Percentiles rank a stretch among this genome's conserved stretches.
Evolutionary conservation across 2,888 invertebrate species (phyloP).

Genomic region (Calameuta pallipes): DNA sequence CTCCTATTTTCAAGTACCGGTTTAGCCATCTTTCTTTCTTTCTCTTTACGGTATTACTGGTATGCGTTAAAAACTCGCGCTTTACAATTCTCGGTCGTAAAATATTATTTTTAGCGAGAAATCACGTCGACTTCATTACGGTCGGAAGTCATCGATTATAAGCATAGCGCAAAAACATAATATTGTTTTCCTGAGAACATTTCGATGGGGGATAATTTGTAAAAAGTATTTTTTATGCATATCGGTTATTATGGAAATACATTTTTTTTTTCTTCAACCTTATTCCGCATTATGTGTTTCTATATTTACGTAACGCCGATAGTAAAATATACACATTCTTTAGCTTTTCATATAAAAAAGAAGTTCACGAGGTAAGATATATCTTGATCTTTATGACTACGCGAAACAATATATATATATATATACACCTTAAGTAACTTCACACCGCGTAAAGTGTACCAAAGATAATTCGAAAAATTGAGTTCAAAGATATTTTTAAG

Average conservation of each 20-base stretch:
- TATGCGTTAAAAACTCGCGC: background rate
- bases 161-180: background rate
- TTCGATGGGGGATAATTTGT: background rate
- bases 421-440: too few relatives aligned
- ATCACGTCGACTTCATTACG: background rate
- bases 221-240: background rate
- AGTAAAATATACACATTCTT: background rate
- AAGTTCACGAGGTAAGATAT: background rate
- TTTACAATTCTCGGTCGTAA: background rate
- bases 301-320: background rate
- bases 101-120: background rate
- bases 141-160: background rate
- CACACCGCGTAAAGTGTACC: background rate
- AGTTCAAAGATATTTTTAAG: background rate
- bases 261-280: background rate
- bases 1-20: background rate
- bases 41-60: background rate
- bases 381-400: background rate
- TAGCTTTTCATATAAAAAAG: background rate
- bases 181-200: background rate
- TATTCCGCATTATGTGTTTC: background rate
- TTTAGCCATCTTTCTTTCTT: background rate
- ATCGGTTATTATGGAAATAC: background rate
- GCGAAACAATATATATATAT: background rate
- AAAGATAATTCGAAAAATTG: background rate